Conservation (phyloP, 1,140 invertebrate genomes). For the Drosophila pseudoobscura region DNA sequence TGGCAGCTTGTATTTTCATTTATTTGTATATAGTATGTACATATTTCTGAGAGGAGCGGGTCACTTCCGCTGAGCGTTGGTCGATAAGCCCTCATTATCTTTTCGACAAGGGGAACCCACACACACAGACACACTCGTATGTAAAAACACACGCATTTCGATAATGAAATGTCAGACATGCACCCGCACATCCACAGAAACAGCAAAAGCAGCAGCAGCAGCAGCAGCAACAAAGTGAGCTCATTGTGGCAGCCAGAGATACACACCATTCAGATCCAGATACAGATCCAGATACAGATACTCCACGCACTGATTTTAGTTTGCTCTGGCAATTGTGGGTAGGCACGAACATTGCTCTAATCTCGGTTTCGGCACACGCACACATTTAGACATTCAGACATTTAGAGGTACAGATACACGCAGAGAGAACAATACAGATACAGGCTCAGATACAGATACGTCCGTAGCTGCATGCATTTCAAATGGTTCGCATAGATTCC, state of each 20-base stretch:
- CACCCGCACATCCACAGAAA: conserved; percentile 65
- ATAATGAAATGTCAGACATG: conserved; percentile 77
- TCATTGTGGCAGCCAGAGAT: conserved; percentile 67
- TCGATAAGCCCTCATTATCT: conserved; percentile 78
- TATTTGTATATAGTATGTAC: no score
- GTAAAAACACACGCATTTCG: conserved; percentile 33
- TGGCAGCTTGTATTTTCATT: no score
- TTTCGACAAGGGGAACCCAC: conserved; percentile 39
- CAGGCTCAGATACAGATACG: conserved; percentile 18
- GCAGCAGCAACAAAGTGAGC: conserved; percentile 58
- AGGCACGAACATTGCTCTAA: conserved; percentile 72
- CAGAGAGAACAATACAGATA: conserved; percentile 19
- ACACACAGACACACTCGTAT: not conserved
- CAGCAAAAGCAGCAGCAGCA: conserved; percentile 1
- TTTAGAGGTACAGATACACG: conserved; percentile 3
- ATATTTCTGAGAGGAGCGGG: conserved; percentile 23
- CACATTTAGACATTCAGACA: conserved; percentile 2
- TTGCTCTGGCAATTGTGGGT: conserved; percentile 65
- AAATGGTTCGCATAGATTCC: conserved; percentile 53
- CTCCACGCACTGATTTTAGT: conserved; percentile 74
- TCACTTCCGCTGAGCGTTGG: conserved; percentile 29
- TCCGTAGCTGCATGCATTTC: conserved; percentile 47
- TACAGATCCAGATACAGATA: conserved; percentile 57
- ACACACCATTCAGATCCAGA: conserved; percentile 30
- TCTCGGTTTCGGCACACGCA: conserved; percentile 61